Evolutionary conservation across 92 coral and sea anemone species (phyloP), one percentile per base, ranked within the genome.

Genomic region (Chrysogorgia sp.): DNA sequence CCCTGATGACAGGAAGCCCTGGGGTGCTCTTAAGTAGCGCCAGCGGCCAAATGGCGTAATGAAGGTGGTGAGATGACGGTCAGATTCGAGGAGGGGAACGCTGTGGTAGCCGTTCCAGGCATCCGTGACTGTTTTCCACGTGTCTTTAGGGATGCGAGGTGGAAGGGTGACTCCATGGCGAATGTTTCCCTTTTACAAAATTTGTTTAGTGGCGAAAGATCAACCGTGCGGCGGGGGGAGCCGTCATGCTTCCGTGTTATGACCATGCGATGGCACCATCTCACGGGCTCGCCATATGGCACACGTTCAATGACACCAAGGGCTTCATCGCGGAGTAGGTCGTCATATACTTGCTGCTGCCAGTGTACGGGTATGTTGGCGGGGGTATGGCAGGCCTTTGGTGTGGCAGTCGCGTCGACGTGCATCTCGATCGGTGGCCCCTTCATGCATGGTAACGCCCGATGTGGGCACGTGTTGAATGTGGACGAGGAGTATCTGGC

Each of bases 221-320:
- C 80, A 0, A 84, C 92, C 0, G 92, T 88, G 34, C 89, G 84
- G 21, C 88, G 81, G 0, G 89, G 88, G 21, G 84, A 88, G 47
- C 91, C 86, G 60, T 88, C 92, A 37, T 88, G 92, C 74, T 88
- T 88, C 3, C 92, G 56, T 0, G 91, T 87, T 13, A 87, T 59
- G 3, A 83, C 86, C 83, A 87, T 83, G 9, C 86, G 79, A 29
- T 85, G 92, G 49, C 92, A 88, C 87, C 89, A 84, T n/a, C 84
- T 88, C 28, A 88, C 87, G 0, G 89, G 86, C 33, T 86, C 89
- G 31, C 92, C 89, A 21, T 88, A 88, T 0, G 89, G 85, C n/a
- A 84, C 89, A 1, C 92, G 67, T 34, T 78, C 86, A 60, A 89
- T 79, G 71, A 89, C 92, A 2, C 90, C 88, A 8, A 89, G 86